Evolutionary conservation across 2,797 vertebrate genomes (phyloP).

Genomic region (Hemitrygon akajei): DNA sequence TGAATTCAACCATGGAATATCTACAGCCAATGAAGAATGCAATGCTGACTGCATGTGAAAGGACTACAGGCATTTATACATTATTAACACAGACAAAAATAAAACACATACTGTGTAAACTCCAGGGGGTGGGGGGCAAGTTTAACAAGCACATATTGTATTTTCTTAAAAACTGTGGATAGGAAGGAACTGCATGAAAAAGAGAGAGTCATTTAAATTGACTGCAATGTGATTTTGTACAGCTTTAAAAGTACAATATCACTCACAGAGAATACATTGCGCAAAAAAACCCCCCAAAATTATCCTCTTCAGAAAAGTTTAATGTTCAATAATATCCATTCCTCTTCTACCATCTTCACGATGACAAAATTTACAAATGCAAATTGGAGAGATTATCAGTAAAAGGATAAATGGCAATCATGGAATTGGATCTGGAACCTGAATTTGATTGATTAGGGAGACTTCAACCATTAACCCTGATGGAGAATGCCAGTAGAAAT

Average conservation of each 20-base stretch:
- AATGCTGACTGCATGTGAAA: conserved; percentile 2
- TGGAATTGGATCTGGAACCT: neutral
- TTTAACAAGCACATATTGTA: neutral
- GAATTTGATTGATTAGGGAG: neutral
- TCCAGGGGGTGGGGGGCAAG: neutral
- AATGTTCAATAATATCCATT: neutral
- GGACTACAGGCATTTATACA: neutral
- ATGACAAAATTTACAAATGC: neutral
- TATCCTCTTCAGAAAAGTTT: neutral
- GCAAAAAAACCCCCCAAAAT: neutral
- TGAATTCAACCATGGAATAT: conserved; percentile 21
- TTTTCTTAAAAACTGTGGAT: neutral
- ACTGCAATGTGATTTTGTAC: neutral
- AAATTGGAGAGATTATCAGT: neutral
- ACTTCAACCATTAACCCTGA: neutral
- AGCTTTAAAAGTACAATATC: neutral
- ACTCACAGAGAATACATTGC: neutral
- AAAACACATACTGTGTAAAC: neutral
- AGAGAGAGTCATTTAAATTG: neutral
- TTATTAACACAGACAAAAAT: conserved; percentile 28
- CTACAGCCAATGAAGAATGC: conserved; percentile 20
- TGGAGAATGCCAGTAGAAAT: neutral
- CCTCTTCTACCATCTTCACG: neutral
- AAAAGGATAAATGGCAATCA: neutral
- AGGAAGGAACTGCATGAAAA: neutral